Evolutionary conservation across 2,888 invertebrate genomes (phyloP).

Genomic region (Trissolcus japonicus): DNA sequence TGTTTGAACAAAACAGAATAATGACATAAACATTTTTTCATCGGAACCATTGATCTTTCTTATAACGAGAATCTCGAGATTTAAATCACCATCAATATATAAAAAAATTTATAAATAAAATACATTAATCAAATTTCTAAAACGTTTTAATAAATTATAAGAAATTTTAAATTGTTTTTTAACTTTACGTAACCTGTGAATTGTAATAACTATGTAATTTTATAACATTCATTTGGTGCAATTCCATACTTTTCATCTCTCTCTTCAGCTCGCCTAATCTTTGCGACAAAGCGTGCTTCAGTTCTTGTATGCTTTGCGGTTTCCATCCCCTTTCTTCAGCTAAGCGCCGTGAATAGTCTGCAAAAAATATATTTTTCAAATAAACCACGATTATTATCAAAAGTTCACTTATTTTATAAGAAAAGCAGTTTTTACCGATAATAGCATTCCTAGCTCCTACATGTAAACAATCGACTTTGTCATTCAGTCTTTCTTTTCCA

Average conservation of each 20-base stretch:
- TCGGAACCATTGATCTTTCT: no score
- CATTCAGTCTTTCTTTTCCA: constrained; percentile 53
- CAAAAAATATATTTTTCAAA: not conserved
- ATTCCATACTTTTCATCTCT: constrained; percentile 55
- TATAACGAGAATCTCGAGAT: no score
- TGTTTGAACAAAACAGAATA: no score
- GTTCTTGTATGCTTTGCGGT: constrained; percentile 52
- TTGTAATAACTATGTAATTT: constrained; percentile 48
- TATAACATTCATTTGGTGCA: constrained; percentile 52
- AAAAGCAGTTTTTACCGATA: constrained; percentile 36
- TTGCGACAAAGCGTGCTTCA: constrained; percentile 54
- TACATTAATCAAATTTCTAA: no score
- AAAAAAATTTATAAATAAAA: no score
- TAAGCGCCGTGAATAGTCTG: constrained; percentile 47
- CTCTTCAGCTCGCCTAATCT: constrained; percentile 53
- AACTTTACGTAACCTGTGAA: constrained; percentile 40
- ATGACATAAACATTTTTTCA: no score
- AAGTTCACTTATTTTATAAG: not conserved
- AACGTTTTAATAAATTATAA: no score
- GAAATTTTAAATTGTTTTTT: not conserved
- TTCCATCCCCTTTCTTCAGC: constrained; percentile 56
- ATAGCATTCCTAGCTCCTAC: constrained; percentile 56
- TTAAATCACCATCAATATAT: no score
- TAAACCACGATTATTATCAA: no score
- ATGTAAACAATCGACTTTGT: constrained; percentile 53